Evolutionary conservation across 2,888 invertebrate species (phyloP), one percentile per base, ranked within the genome.

Genomic region (Parnassius orleans): DNA sequence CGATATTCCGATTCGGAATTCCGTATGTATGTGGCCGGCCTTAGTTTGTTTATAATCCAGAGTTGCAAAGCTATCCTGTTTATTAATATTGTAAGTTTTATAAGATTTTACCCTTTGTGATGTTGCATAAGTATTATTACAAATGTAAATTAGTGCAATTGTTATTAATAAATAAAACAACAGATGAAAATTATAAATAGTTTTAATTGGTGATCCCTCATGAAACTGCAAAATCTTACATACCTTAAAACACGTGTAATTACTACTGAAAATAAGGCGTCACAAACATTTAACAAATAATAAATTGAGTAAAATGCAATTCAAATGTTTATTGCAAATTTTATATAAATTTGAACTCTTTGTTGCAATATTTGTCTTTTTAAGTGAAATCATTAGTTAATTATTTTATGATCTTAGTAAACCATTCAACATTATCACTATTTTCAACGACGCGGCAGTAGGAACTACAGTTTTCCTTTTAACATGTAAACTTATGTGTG

Each of bases 101-200:
- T 2, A 47, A 12, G 1, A 12, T 41, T 44, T 43, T 43, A 55
- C 12, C 54, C 24, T 42, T 46, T 47, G 51, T 54, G 46, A 15
- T 57, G 42, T 63, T 58, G 47, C 19, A 59, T 60, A 56, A 33
- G 60, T 68, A 65, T 68, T 70, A 66, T 62, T 57, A 60, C 15
- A 12, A 52, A 63, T 61, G 9, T 57, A 9, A 61, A 65, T 66
- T 60, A 57, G 62, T 60, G 63, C 60, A 66, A 65, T 66, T 58
- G 65, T 63, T 53, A 33, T 66, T 61, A 61, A 66, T 24, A 76
- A 86, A 84, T 86, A 84, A 87, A 86, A 86, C 78, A 66, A 76
- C 59, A 24, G 64, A 59, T 62, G 71, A 85, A 85, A 86, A 81
- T 84, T 85, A 84, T 87, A 85, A 84, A 87, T 86, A 86, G 77